Base-by-base conservation (phyloP, 2,888 invertebrate genomes). In the Morpho deidamia region DNA sequence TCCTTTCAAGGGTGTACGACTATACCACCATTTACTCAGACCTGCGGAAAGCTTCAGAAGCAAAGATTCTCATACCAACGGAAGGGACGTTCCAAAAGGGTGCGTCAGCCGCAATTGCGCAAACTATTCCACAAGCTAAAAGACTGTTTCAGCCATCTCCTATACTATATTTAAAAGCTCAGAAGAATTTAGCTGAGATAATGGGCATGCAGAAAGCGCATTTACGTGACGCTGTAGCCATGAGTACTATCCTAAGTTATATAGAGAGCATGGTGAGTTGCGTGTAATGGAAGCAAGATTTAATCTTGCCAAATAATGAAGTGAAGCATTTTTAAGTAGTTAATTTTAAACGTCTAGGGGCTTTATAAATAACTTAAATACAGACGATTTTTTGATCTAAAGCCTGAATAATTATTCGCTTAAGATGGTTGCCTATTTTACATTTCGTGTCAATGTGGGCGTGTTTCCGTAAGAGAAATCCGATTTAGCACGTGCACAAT, bases 161-260 rank as follows among this genome's bases (percentile, higher is more conserved):
- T 0, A 94, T 98, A 37, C 93, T 97, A 48, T 91, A 93, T 56
- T 87, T 97, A 84, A 97, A 97, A 74, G 96, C 97, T 0, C 92
- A 94, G 64, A 99, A 99, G 83, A 98, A 97, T 72, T 80, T 88
- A 0, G 91, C 92, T 0, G 97, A 97, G 81, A 92, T 92, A 14
- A 88, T 91, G 50, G 97, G 97, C 45, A 97, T 98, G 97, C 91
- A 92, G 63, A 91, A 87, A 47, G 95, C 97, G 0, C 97, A 98
- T 74, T 86, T 98, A 50, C 91, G 95, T 49, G 99, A 99, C 81
- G 97, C 95, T 0, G 95, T 94, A 0, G 97, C 97, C 0, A 93
- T 98, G 85, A 96, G 97, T 76, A 95, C 97, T 67, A 95, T 96
- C 64, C 92, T 98, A 63, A 83, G 77, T 60, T 89, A 87, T 58